Percentiles rank a stretch among this genome's conserved stretches.
Evolutionary conservation across 2,888 invertebrate genomes (phyloP).

Genomic region (Operophtera brumata): DNA sequence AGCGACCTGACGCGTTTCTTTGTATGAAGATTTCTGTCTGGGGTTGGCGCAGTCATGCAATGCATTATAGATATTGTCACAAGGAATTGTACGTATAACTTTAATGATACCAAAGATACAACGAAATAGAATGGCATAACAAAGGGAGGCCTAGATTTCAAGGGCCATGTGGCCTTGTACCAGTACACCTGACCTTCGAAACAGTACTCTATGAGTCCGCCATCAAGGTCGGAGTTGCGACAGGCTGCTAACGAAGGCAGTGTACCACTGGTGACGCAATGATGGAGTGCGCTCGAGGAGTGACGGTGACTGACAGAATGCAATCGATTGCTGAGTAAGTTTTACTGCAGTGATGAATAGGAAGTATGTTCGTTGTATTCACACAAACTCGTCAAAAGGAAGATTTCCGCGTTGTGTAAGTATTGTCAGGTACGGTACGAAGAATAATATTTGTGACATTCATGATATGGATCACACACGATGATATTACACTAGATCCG

Average conservation of each 20-base stretch:
- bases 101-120: neutral
- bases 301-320: slow-evolving; percentile 1
- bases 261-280: slow-evolving; percentile 14
- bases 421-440: too few relatives aligned
- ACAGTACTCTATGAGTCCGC: slow-evolving; percentile 7
- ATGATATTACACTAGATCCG: too few relatives aligned
- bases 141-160: slow-evolving; percentile 16
- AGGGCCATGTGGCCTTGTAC: slow-evolving; percentile 27
- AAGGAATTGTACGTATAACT: neutral
- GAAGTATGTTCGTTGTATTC: too few relatives aligned
- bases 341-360: too few relatives aligned
- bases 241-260: slow-evolving; percentile 7
- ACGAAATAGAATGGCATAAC: slow-evolving; percentile 7
- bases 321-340: slow-evolving; percentile 10
- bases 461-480: too few relatives aligned
- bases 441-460: too few relatives aligned
- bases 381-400: too few relatives aligned
- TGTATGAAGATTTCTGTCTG: too few relatives aligned
- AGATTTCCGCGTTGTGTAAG: too few relatives aligned
- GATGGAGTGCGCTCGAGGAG: slow-evolving; percentile 5
- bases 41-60: too few relatives aligned
- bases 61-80: too few relatives aligned
- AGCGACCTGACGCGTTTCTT: too few relatives aligned
- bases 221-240: slow-evolving; percentile 14
- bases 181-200: slow-evolving; percentile 21